These are phyloP conservation scores for Myotis planiceps DNA, from an alignment of 2,797 vertebrate genomes.

Conservation along the genomic window DNA sequence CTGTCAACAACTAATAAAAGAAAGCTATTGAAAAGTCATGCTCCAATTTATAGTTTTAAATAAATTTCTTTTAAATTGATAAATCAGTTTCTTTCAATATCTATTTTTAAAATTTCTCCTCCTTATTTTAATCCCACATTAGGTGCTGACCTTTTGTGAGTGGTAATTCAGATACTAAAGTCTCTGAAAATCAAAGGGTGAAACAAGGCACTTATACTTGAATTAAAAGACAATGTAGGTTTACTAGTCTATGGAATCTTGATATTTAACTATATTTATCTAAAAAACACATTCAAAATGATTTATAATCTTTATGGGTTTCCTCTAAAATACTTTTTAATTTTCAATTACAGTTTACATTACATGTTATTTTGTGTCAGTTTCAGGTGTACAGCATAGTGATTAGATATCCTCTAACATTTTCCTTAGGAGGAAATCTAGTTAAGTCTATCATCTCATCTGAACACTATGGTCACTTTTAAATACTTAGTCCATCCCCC, in stretches of 20 bases:
- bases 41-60: neutral
- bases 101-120: neutral
- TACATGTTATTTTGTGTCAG: neutral
- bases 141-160: neutral
- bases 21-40: neutral
- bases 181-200: neutral
- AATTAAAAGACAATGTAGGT: slow-evolving; percentile 3
- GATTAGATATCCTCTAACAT: neutral
- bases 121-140: neutral
- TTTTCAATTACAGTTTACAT: neutral
- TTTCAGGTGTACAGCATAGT: neutral
- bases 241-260: neutral
- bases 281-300: neutral
- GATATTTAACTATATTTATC: neutral
- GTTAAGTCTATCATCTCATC: neutral
- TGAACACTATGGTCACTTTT: neutral
- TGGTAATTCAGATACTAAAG: neutral
- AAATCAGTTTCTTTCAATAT: neutral
- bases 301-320: neutral
- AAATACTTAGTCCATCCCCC: neutral
- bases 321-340: neutral
- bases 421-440: neutral
- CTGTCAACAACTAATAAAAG: slow-evolving; percentile 8
- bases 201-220: neutral
- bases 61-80: neutral